A percentile compares a stretch with the other conserved stretches of the same genome.
These are phyloP conservation scores for Drosophila sproati DNA, from an alignment of 1,140 invertebrate genomes.

Conservation along the genomic window DNA sequence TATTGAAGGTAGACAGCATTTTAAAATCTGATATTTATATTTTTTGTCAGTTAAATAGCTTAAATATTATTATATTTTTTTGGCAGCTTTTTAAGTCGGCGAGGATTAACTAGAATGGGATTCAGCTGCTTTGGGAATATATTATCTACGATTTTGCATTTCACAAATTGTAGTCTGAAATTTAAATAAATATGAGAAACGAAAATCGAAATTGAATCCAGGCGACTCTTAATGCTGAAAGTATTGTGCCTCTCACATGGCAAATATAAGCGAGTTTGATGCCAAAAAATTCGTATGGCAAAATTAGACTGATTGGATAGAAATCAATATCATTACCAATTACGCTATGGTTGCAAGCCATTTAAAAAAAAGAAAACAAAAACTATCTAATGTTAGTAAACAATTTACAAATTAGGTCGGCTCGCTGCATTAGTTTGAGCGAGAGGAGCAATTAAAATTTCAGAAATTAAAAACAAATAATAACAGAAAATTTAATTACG, in stretches of 20 bases:
- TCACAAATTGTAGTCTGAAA: too few relatives aligned
- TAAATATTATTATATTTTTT: neutral
- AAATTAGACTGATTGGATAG: too few relatives aligned
- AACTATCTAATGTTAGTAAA: neutral
- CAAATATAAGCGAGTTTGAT: too few relatives aligned
- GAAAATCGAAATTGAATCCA: too few relatives aligned
- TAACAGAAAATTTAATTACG: constrained; percentile 58
- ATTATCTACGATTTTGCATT: too few relatives aligned
- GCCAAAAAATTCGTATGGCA: too few relatives aligned
- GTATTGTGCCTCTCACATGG: too few relatives aligned
- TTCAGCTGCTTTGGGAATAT: too few relatives aligned
- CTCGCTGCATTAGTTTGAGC: constrained; percentile 13
- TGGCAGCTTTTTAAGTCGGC: neutral
- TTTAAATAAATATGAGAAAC: too few relatives aligned
- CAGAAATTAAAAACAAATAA: constrained; percentile 68
- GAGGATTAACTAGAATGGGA: neutral
- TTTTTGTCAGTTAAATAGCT: neutral
- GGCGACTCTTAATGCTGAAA: too few relatives aligned
- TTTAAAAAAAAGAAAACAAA: neutral
- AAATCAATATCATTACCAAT: too few relatives aligned
- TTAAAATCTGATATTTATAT: neutral
- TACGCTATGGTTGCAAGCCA: too few relatives aligned
- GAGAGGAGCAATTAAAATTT: constrained; percentile 66
- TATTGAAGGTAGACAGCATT: neutral
- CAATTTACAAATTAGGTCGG: constrained; percentile 43